Conservation (phyloP, 2,888 invertebrate genomes). For the Ennomos fuscantarius region DNA sequence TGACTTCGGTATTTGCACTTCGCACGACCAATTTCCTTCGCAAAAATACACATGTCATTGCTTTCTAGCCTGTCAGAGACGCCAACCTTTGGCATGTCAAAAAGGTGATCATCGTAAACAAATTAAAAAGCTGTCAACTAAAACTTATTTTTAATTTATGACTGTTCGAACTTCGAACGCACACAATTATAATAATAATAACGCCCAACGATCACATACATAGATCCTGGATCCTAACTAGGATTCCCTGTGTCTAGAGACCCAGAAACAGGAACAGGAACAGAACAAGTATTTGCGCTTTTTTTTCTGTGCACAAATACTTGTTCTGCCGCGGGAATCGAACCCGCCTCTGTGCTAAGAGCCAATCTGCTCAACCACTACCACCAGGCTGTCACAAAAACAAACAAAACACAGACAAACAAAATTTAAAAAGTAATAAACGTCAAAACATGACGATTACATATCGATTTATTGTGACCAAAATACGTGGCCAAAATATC, state of each 20-base stretch:
- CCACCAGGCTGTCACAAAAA: too few relatives aligned
- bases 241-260: too few relatives aligned
- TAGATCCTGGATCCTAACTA: too few relatives aligned
- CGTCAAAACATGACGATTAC: slow-evolving; percentile 44
- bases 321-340: too few relatives aligned
- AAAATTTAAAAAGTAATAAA: slow-evolving; percentile 6
- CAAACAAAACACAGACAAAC: slow-evolving; percentile 1
- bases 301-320: too few relatives aligned
- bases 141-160: slow-evolving; percentile 19
- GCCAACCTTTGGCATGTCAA: slow-evolving; percentile 33
- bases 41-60: slow-evolving; percentile 26
- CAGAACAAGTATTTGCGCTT: too few relatives aligned
- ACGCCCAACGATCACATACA: too few relatives aligned
- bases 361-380: too few relatives aligned
- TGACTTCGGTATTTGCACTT: slow-evolving; percentile 30
- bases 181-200: too few relatives aligned
- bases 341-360: too few relatives aligned
- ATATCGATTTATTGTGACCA: slow-evolving; percentile 51
- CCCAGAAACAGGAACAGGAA: too few relatives aligned
- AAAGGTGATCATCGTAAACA: slow-evolving; percentile 32
- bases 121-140: slow-evolving; percentile 18
- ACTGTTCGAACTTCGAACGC: slow-evolving; percentile 2
- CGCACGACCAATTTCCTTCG: slow-evolving; percentile 19
- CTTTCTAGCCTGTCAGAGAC: slow-evolving; percentile 32
- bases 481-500: slow-evolving; percentile 44